A percentile compares a stretch with the other conserved stretches of the same genome.
These are phyloP conservation scores for Drosophila neoperkinsi DNA, from an alignment of 2,888 invertebrate genomes.

Conservation along the genomic window DNA sequence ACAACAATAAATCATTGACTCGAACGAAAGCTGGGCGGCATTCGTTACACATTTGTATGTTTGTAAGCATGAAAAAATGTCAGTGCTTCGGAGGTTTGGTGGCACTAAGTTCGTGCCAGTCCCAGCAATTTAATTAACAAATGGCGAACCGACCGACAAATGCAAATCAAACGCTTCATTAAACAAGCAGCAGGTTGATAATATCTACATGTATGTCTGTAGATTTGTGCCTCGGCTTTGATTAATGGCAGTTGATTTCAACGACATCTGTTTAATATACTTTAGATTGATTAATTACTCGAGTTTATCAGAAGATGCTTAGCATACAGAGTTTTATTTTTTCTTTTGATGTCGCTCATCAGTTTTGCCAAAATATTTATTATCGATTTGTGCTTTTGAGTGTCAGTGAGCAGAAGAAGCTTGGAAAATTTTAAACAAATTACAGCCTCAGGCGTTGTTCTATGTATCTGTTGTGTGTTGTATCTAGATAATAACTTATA, in stretches of 20 bases:
- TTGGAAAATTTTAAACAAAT: constrained; percentile 34
- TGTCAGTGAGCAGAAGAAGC: constrained; percentile 5
- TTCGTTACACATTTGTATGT: constrained; percentile 38
- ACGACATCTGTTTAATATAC: constrained; percentile 20
- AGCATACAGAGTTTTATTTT: neutral
- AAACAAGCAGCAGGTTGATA: constrained; percentile 49
- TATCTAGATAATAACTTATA: constrained; percentile 54
- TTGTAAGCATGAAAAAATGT: constrained; percentile 15
- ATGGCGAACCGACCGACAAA: constrained; percentile 42
- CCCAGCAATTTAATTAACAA: constrained; percentile 69
- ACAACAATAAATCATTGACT: constrained; percentile 72
- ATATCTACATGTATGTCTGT: constrained; percentile 20
- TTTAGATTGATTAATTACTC: constrained; percentile 65
- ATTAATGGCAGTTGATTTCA: constrained; percentile 47
- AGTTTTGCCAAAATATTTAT: constrained; percentile 7
- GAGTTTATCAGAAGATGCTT: constrained; percentile 19
- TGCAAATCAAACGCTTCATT: constrained; percentile 71
- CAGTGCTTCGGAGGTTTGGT: constrained; percentile 22
- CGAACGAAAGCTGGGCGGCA: constrained; percentile 22
- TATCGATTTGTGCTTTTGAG: constrained; percentile 13
- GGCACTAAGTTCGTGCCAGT: constrained; percentile 12
- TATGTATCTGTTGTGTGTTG: constrained; percentile 11
- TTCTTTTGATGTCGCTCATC: constrained; percentile 13
- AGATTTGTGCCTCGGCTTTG: constrained; percentile 32
- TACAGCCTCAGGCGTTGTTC: constrained; percentile 20